A percentile compares a stretch with the other conserved stretches of the same genome.
Evolutionary conservation across 1,140 invertebrate genomes (phyloP).

Genomic region (Orius laevigatus): DNA sequence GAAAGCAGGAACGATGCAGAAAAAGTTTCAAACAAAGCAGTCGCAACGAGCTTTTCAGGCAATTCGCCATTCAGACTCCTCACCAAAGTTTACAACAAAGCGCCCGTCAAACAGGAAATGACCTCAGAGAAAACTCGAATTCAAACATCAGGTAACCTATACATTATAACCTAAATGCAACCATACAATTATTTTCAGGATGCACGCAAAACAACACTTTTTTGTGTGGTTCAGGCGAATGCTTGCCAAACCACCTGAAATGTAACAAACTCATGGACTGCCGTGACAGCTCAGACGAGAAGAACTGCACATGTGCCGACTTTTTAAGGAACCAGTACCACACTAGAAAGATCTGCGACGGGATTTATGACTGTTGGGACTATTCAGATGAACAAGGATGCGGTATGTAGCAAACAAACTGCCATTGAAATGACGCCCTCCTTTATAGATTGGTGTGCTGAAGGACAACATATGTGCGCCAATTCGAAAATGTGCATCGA

Average conservation of each 20-base stretch:
- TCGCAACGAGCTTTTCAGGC: conserved; percentile 6
- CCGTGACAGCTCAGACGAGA: conserved; percentile 50
- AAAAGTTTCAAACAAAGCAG: conserved; percentile 9
- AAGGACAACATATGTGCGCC: conserved; percentile 55
- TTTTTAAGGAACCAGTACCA: conserved; percentile 49
- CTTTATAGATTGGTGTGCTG: conserved; percentile 51
- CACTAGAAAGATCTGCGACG: conserved; percentile 62
- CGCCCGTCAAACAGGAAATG: conserved; percentile 23
- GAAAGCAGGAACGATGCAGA: not conserved
- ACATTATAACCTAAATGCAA: not conserved
- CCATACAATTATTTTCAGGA: conserved; percentile 23
- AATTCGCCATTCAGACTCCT: conserved; percentile 34
- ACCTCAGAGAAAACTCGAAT: not conserved
- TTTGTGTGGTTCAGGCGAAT: conserved; percentile 44
- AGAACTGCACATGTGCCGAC: conserved; percentile 58
- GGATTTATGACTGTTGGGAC: conserved; percentile 61
- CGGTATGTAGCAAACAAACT: conserved; percentile 31
- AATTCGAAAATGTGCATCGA: conserved; percentile 52
- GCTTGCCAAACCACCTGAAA: conserved; percentile 43
- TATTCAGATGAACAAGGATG: conserved; percentile 62
- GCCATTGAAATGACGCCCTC: not conserved
- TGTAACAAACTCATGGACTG: conserved; percentile 65
- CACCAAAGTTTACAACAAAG: conserved; percentile 45
- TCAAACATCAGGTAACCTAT: conserved; percentile 12
- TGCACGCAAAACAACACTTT: conserved; percentile 24